A percentile compares a stretch with the other conserved stretches of the same genome.
Conservation (phyloP, 2,888 invertebrate species). For the Spatulosminthurus flaviceps region DNA sequence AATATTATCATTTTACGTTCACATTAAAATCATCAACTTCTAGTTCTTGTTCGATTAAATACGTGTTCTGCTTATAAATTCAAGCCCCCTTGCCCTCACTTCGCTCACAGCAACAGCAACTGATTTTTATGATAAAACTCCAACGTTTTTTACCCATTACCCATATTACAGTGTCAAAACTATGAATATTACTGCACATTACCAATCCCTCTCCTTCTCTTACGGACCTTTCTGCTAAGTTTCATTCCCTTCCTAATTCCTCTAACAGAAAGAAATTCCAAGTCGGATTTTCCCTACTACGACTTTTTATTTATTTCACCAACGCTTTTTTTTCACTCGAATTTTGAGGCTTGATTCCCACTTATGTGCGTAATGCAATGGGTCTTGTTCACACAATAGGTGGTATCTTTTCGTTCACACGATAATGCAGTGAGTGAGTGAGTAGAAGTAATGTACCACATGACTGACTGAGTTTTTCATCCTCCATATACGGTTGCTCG, state of each 20-base stretch:
- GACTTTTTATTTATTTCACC: no score
- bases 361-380: no score
- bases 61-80: constrained; percentile 10
- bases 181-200: background rate
- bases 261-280: background rate
- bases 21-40: constrained; percentile 23
- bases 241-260: background rate
- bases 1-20: constrained; percentile 15
- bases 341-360: no score
- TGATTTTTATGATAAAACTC: no score
- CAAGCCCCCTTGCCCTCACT: background rate
- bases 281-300: no score
- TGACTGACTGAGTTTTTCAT: background rate
- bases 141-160: no score
- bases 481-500: background rate
- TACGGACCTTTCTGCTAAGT: background rate
- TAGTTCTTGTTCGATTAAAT: constrained; percentile 6
- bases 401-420: background rate
- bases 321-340: no score
- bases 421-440: no score
- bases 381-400: background rate
- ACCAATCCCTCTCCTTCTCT: no score
- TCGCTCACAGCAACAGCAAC: background rate
- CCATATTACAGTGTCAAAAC: no score
- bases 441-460: background rate